Evolutionary conservation across 2,888 invertebrate genomes (phyloP).

Genomic region (Tipula confusa): DNA sequence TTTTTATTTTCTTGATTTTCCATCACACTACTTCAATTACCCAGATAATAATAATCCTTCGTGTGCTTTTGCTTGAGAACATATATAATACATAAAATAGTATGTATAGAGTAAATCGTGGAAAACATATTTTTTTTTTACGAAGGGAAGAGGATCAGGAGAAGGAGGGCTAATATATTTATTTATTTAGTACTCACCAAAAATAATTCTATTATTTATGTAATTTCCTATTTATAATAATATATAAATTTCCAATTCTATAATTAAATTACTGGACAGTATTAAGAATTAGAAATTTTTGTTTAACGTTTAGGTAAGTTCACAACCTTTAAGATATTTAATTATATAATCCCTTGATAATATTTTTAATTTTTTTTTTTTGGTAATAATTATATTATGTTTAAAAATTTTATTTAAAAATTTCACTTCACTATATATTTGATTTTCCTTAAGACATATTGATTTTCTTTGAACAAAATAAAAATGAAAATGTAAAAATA

Average conservation of each 20-base stretch:
- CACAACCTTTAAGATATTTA: conserved; percentile 21
- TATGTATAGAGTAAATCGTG: too few species aligned
- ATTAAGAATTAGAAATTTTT: background rate
- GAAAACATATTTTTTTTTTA: conserved; percentile 4
- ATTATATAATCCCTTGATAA: background rate
- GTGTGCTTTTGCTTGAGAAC: background rate
- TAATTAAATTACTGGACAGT: conserved; percentile 3
- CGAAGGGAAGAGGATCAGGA: background rate
- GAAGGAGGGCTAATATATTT: background rate
- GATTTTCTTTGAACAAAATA: background rate
- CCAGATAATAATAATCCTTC: conserved; percentile 25
- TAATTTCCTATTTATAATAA: background rate
- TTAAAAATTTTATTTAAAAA: background rate
- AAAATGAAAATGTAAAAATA: background rate
- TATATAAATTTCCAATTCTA: background rate
- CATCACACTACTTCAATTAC: background rate
- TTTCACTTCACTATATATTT: background rate
- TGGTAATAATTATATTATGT: background rate
- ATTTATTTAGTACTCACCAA: background rate
- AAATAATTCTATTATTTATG: background rate
- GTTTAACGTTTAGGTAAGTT: background rate
- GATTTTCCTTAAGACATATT: background rate
- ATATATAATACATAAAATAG: background rate
- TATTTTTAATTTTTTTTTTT: background rate
- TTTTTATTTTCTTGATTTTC: background rate